Evolutionary conservation across 2,888 invertebrate species (phyloP), one percentile per base, ranked within the genome.

Genomic region (Chironomus tentans): DNA sequence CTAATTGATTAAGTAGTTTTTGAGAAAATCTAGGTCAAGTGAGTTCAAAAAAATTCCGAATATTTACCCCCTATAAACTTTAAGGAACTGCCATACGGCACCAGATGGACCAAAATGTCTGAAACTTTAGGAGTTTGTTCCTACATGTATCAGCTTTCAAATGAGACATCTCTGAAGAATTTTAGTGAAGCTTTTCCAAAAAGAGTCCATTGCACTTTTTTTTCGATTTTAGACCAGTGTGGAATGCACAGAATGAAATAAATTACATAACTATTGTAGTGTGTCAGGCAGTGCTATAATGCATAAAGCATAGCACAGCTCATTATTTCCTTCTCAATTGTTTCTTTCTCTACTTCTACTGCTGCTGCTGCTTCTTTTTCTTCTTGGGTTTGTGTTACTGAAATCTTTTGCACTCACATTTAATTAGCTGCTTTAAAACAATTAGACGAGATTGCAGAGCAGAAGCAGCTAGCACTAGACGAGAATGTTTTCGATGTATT

Each of bases 211-310:
- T n/a, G n/a, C n/a, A n/a, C n/a, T n/a, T n/a, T n/a, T n/a, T n/a
- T n/a, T n/a, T n/a, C n/a, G n/a, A n/a, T n/a, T n/a, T n/a, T n/a
- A n/a, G n/a, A n/a, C n/a, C n/a, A n/a, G n/a, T n/a, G n/a, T n/a
- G n/a, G n/a, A n/a, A n/a, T n/a, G 68, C 68, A 68, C 68, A 28
- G 13, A 28, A 71, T n/a, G 47, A 70, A 70, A 71, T 71, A 71
- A 71, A 71, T 71, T 71, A 71, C 70, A n/a, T 71, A 71, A 71
- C 70, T 38, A 47, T 62, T 62, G 70, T 70, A 38, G 70, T 24
- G 18, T 24, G 70, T 46, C 46, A 70, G 28, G 46, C 47, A 62
- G 12, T 38, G 13, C 22, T 7, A 21, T 21, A 62, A 62, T 62
- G 21, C 62, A 62, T 22, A 15, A 38, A 70, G 47, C 68, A 68